These are phyloP conservation scores for Lepidurus apus DNA, from an alignment of 1,140 invertebrate species.

Conservation along the genomic window DNA sequence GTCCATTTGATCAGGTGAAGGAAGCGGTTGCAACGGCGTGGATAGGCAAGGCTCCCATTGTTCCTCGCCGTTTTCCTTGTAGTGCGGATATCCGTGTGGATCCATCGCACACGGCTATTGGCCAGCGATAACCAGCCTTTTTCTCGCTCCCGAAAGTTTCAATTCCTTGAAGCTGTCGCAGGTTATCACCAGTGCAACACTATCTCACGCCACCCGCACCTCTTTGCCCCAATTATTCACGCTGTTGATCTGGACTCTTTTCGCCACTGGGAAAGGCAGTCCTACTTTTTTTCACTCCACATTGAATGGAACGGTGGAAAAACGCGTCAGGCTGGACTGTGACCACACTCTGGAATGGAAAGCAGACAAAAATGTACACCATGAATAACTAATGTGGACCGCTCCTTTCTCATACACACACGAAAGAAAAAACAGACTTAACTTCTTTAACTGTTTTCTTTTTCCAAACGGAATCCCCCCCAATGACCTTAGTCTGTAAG, in stretches of 20 bases:
- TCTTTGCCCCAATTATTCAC: neutral
- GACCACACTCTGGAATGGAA: no score
- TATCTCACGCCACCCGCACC: neutral
- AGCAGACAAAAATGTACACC: no score
- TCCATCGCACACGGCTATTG: neutral
- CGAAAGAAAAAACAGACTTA: no score
- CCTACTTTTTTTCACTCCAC: neutral
- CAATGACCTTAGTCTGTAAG: neutral
- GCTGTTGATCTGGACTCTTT: neutral
- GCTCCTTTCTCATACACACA: no score
- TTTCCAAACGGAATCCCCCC: no score
- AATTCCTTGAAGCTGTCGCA: neutral
- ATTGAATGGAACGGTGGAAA: neutral
- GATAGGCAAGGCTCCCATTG: slow-evolving; percentile 5
- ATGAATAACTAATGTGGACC: no score
- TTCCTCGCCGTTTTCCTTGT: neutral
- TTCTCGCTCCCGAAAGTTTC: neutral
- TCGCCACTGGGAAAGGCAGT: neutral
- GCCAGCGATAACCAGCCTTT: neutral
- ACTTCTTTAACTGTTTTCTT: no score
- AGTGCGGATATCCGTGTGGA: neutral
- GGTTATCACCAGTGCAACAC: slow-evolving; percentile 3
- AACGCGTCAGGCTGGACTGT: neutral
- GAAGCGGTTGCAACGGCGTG: slow-evolving; percentile 1
- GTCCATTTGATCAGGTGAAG: neutral